phyloP scores from a whole-genome alignment of 2,113 vertebrate species.

The Pholis gunnellus region DNA sequence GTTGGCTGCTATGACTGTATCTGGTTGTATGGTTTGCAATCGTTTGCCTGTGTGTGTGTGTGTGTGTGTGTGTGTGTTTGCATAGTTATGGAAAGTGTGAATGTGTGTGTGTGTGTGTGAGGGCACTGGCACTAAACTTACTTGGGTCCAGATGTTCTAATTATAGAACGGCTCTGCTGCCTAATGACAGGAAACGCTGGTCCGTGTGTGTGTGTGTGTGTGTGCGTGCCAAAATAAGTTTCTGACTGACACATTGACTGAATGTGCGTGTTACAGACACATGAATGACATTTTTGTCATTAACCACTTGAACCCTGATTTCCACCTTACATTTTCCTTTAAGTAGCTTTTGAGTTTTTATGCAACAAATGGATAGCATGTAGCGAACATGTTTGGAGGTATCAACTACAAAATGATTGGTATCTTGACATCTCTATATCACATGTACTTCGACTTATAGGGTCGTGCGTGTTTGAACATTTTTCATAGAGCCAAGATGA shows the following conservation, averaged over 20 bases:
- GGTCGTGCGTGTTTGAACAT: not conserved
- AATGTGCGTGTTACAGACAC: conserved; percentile 45
- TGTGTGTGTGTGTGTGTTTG: not conserved
- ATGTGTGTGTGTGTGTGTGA: conserved; percentile 33
- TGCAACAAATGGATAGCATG: not conserved
- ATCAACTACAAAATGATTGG: not conserved
- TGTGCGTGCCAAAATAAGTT: conserved; percentile 1
- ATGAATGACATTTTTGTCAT: conserved; percentile 61
- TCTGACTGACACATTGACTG: conserved; percentile 26
- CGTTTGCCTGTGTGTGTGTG: conserved; percentile 22
- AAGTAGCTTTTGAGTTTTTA: conserved; percentile 1
- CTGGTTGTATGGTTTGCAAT: conserved; percentile 26
- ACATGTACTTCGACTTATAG: not conserved
- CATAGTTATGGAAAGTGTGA: not conserved
- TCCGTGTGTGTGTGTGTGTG: conserved; percentile 22
- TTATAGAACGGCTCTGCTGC: conserved; percentile 73
- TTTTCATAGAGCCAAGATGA: not conserved
- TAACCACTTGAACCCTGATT: conserved; percentile 59
- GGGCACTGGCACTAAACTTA: conserved; percentile 66
- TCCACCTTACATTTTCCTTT: conserved; percentile 26
- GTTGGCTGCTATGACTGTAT: not conserved
- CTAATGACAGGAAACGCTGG: conserved; percentile 77
- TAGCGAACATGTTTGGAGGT: conserved; percentile 1
- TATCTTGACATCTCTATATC: not conserved
- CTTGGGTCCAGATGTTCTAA: conserved; percentile 78